Evolutionary conservation across 2,113 vertebrate species (phyloP), one percentile per base, ranked within the genome.

Genomic region (Thamnaconus septentrionalis): DNA sequence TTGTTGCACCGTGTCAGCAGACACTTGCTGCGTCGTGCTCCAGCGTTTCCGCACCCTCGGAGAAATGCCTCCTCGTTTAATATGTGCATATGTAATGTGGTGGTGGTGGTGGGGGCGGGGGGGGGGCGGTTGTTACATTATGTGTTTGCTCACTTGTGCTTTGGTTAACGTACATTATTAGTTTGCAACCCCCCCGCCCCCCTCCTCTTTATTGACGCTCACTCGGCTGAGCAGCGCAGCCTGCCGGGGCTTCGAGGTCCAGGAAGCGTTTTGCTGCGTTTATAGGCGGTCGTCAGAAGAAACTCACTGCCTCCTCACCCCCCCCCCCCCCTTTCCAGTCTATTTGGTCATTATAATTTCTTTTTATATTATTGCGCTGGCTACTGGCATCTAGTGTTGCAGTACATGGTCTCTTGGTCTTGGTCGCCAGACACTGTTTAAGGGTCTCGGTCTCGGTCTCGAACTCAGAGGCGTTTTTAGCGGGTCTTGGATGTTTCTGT

Each of bases 21-120:
- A 81, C 67, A 67, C 66, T 81, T 67, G 66, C 49, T 67, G 49
- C 78, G 71, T 78, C 75, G 78, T 66, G 56, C 51, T 31, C 18
- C 52, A 39, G 52, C 58, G 46, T 64, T 64, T 47, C 41, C 40
- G 47, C 57, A 59, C 62, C 72, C 70, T 64, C 18, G 73, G 72
- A 78, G 85, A 84, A 84, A 85, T 71, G 64, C 73, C 64, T 71
- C 65, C 64, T 74, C 65, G 76, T 73, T 90, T 81, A 88, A 80
- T 85, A 88, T 88, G 85, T 81, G 76, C 85, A 89, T 85, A 73
- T 18, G 53, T 71, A 83, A 88, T 71, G 52, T 0, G 49, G 66
- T 31, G 18, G 18, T 31, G 18, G 18, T 31, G 18, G 18, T 31
- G 18, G 18, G 1, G 18, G 18, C 1, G 18, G 18, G 18, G 18